Base-by-base conservation (phyloP, 2,113 vertebrate species). In the Microtus ochrogaster region DNA sequence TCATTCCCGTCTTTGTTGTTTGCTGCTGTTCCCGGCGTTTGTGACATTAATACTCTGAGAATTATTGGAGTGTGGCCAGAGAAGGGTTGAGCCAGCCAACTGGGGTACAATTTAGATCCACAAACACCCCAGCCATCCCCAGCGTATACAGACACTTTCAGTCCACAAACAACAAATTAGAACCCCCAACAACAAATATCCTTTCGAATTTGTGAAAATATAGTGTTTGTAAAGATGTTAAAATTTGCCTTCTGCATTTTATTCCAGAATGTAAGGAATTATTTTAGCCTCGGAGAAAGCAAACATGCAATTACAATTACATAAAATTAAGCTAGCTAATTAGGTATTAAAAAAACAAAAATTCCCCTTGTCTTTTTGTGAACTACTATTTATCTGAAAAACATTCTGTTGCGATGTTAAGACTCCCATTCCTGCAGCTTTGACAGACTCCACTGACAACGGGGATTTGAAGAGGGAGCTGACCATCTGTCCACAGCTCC, bases 401-500 rank as follows among this genome's bases (percentile, higher is more conserved):
- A 41, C 17, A 24, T 82, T 84, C 86, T 30, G 24, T 55, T 90
- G 36, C 5, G 3, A 72, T 79, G 90, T 49, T 72, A 92, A 96
- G 94, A 84, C 21, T 84, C 86, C 66, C 0, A 3, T 86, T 94
- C 82, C 74, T 86, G 63, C 58, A 52, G 47, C 78, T 96, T 70
- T 94, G 89, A 93, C 92, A 92, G 74, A 81, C 52, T 82, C 24
- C 5, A 85, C 73, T 91, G 96, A 91, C 96, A 97, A 85, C 96
- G 87, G 92, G 90, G 89, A 97, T 77, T 92, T 89, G 21, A 74
- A 33, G 28, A 93, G 81, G 2, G 36, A 89, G 91, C 58, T 95
- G 96, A 91, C 96, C 96, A 97, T 96, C 97, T 97, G 97, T 94
- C 97, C 96, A 96, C 91, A 82, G 94, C 84, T 90, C 96, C 92